Conservation (phyloP, 2,888 invertebrate species). For the Anthoptus insignis region DNA sequence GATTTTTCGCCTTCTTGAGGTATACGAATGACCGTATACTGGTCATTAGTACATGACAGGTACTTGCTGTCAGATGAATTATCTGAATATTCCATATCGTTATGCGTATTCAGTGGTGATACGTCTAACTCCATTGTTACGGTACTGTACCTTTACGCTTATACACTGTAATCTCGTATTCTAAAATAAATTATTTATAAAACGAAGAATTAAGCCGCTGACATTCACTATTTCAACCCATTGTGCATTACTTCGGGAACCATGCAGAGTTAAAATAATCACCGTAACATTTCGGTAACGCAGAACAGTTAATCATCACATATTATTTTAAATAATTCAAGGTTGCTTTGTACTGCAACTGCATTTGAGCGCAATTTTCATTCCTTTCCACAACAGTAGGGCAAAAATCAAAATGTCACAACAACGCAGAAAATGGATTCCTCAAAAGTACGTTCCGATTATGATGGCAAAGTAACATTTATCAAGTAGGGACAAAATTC, state of each 20-base stretch:
- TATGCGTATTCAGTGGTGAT: constrained; percentile 61
- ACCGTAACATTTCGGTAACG: constrained; percentile 50
- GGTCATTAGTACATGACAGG: constrained; percentile 72
- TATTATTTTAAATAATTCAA: constrained; percentile 50
- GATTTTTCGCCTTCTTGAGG: constrained; percentile 86
- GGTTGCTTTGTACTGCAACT: constrained; percentile 47
- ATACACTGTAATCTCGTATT: constrained; percentile 48
- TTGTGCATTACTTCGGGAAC: constrained; percentile 62
- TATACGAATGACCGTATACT: constrained; percentile 79
- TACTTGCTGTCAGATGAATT: constrained; percentile 76
- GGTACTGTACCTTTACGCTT: constrained; percentile 48
- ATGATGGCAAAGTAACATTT: constrained; percentile 31
- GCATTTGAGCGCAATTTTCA: constrained; percentile 55
- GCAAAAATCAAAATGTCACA: constrained; percentile 82
- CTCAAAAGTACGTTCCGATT: constrained; percentile 55
- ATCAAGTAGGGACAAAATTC: too few relatives aligned
- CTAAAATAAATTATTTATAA: constrained; percentile 60
- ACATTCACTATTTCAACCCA: constrained; percentile 82
- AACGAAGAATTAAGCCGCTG: constrained; percentile 73
- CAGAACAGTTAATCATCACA: constrained; percentile 61
- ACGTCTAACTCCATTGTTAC: constrained; percentile 78
- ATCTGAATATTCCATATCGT: constrained; percentile 75
- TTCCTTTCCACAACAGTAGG: constrained; percentile 60
- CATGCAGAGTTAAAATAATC: constrained; percentile 49
- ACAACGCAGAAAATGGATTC: constrained; percentile 86